phyloP scores from a whole-genome alignment of 1,140 invertebrate species.

The Cylas formicarius region DNA sequence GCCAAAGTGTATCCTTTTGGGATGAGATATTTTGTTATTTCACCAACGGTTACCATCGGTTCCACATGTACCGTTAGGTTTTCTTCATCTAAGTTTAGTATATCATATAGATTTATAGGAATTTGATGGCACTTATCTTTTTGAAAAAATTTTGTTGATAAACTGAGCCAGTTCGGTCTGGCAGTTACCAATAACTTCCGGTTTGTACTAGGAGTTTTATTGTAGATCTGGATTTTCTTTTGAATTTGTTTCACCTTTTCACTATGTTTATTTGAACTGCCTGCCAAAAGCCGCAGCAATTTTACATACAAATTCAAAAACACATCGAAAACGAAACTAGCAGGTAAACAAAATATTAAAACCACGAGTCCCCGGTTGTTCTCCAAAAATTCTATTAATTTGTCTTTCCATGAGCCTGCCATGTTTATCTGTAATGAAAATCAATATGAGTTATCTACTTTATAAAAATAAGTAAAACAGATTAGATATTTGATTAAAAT shows the following conservation, averaged over 20 bases:
- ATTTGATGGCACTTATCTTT: slow-evolving; percentile 57
- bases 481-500: too few species aligned
- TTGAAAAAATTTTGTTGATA: slow-evolving; percentile 59
- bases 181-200: slow-evolving; percentile 56
- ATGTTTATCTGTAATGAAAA: neutral
- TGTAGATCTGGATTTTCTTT: slow-evolving; percentile 51
- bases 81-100: slow-evolving; percentile 46
- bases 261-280: slow-evolving; percentile 47
- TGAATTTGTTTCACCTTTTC: slow-evolving; percentile 52
- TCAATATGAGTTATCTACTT: neutral
- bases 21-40: slow-evolving; percentile 47
- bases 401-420: slow-evolving; percentile 18
- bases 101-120: slow-evolving; percentile 51
- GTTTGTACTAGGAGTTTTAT: slow-evolving; percentile 44
- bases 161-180: slow-evolving; percentile 59
- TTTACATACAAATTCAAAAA: slow-evolving; percentile 44
- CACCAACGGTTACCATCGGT: slow-evolving; percentile 47
- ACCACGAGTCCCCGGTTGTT: slow-evolving; percentile 60
- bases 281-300: slow-evolving; percentile 43
- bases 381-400: slow-evolving; percentile 49
- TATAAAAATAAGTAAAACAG: too few species aligned
- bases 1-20: slow-evolving; percentile 49
- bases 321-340: slow-evolving; percentile 55
- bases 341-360: slow-evolving; percentile 57
- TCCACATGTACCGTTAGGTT: slow-evolving; percentile 45